Evolutionary conservation across 2,113 vertebrate species (phyloP).

Genomic region (Eptatretus burgeri): DNA sequence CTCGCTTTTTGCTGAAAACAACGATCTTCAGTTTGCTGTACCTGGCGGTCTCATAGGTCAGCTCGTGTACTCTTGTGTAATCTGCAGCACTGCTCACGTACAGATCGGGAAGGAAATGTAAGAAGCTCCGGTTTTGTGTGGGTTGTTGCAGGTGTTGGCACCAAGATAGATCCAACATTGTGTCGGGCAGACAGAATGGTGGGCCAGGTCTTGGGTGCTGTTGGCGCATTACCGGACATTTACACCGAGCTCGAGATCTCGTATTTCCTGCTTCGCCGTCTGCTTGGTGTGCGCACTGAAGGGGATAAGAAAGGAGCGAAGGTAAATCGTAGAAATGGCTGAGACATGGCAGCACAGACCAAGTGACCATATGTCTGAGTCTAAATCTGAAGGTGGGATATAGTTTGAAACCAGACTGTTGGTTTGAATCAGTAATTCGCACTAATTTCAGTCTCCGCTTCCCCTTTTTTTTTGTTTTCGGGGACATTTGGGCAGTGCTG

Average conservation of each 20-base stretch:
- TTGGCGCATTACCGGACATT: constrained; percentile 78
- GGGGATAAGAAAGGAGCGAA: constrained; percentile 97
- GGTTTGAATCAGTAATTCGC: too few relatives aligned
- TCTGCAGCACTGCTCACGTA: too few relatives aligned
- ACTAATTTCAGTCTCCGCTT: background rate
- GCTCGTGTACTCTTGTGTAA: constrained; percentile 5
- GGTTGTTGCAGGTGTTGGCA: constrained; percentile 49
- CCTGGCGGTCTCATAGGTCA: constrained; percentile 85
- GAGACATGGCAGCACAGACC: too few relatives aligned
- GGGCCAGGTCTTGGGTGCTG: constrained; percentile 76
- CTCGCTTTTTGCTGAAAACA: constrained; percentile 83
- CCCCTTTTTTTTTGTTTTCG: too few relatives aligned
- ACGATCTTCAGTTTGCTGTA: constrained; percentile 80
- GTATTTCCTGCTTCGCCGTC: constrained; percentile 61
- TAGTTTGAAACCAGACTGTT: too few relatives aligned
- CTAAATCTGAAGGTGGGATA: too few relatives aligned
- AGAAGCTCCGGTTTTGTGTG: background rate
- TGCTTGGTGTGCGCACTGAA: constrained; percentile 76
- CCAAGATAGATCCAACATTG: constrained; percentile 84
- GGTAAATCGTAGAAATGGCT: constrained; percentile 16
- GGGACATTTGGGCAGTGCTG: too few relatives aligned
- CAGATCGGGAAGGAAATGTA: too few relatives aligned
- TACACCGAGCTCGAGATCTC: constrained; percentile 95
- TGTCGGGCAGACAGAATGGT: constrained; percentile 94
- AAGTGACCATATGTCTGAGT: too few relatives aligned